Base-by-base conservation (phyloP, 2,113 vertebrate species). In the Eretmochelys imbricata region DNA sequence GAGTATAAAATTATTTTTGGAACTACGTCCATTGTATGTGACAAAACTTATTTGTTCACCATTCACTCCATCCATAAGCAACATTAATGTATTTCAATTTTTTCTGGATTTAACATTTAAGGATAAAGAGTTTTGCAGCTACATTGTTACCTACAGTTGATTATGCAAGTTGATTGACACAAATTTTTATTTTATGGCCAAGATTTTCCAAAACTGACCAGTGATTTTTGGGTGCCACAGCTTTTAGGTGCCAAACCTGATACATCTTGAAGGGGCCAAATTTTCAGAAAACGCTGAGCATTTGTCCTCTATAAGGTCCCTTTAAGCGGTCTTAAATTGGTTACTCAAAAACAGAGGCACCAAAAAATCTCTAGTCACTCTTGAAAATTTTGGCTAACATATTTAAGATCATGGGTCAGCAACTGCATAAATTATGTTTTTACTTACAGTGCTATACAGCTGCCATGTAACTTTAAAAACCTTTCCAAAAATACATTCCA, bases 331-430 rank as follows among this genome's bases (percentile, higher is more conserved):
- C 75, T 94, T 9, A 82, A 89, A 59, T 38, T 88, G 16, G 84
- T 84, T n/a, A 54, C 87, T 89, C 82, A 95, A 91, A 94, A 75
- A 20, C 24, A 59, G 82, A 80, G 78, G 35, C 81, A 95, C 35
- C 49, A 93, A 96, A 94, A 93, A n/a, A 88, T 97, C 87, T 92
- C 92, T 92, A 83, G 93, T 94, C 92, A 93, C 92, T 96, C 88
- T 62, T 94, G 92, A 93, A 95, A 93, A 85, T 50, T 59, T 83
- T 95, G 93, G 94, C 93, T 90, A 92, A 87, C 92, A 83, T 76
- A 93, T 88, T 96, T 95, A 93, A 87, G 82, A 91, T 95, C 85
- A 95, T 93, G 72, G 76, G 84, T 91, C 87, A 91, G 89, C 75
- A 96, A 79, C 69, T 87, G 55, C 92, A 93, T 82, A 95, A 89